Percentiles rank a stretch among this genome's conserved stretches.
phyloP scores from a whole-genome alignment of 2,888 invertebrate species.

The Brenthis daphne region DNA sequence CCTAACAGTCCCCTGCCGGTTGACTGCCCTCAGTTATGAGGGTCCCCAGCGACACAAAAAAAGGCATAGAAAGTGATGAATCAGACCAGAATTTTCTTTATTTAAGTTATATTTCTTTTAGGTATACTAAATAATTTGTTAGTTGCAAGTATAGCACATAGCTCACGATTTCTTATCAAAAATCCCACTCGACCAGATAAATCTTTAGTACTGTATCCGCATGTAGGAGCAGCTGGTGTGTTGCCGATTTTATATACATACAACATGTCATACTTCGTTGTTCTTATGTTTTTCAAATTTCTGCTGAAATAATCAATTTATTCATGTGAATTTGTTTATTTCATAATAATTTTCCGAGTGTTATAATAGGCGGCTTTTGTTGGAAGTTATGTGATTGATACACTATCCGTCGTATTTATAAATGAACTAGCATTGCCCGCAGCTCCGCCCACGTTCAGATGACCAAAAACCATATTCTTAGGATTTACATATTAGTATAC shows the following conservation, averaged over 20 bases:
- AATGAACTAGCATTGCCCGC: too few species aligned
- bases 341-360: neutral
- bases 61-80: too few species aligned
- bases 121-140: neutral
- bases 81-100: neutral
- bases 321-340: slow-evolving; percentile 4
- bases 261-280: slow-evolving; percentile 4
- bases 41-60: too few species aligned
- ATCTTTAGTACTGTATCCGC: neutral
- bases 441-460: too few species aligned
- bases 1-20: too few species aligned
- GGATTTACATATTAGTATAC: too few species aligned
- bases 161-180: neutral
- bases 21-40: too few species aligned
- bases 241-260: slow-evolving; percentile 5
- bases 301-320: slow-evolving; percentile 6
- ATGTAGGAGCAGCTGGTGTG: neutral
- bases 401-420: too few species aligned
- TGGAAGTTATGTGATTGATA: too few species aligned
- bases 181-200: neutral
- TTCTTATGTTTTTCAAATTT: neutral
- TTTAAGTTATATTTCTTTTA: neutral
- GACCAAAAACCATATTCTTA: too few species aligned
- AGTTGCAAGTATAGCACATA: neutral
- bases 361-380: too few species aligned